Percentiles rank a stretch among this genome's conserved stretches.
Evolutionary conservation across 2,113 vertebrate species (phyloP).

Genomic region (Oryzias curvinotus): DNA sequence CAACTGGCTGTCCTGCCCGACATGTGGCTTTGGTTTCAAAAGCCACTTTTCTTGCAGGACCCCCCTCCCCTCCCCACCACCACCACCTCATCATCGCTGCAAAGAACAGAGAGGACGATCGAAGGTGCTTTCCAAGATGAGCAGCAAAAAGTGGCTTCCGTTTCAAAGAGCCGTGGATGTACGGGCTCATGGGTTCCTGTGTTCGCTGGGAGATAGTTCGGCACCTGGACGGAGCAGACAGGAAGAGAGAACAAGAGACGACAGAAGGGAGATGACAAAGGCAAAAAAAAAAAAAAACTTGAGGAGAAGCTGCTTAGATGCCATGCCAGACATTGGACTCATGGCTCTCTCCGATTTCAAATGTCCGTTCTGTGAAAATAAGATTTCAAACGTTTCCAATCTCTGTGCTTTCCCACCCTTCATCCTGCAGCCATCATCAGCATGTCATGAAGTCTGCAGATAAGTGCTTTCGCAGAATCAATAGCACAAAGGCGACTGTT

Average conservation of each 20-base stretch:
- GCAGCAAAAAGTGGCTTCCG: slow-evolving; percentile 57
- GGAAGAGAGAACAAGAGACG: slow-evolving; percentile 58
- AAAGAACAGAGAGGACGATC: slow-evolving; percentile 61
- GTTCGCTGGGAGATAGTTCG: slow-evolving; percentile 66
- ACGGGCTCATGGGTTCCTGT: slow-evolving; percentile 61
- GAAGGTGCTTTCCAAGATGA: slow-evolving; percentile 66
- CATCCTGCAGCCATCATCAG: slow-evolving; percentile 47
- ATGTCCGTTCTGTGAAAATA: slow-evolving; percentile 57
- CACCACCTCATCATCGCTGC: slow-evolving; percentile 45
- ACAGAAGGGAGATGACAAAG: slow-evolving; percentile 17
- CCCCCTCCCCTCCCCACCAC: slow-evolving; percentile 17
- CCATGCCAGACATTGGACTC: slow-evolving; percentile 49
- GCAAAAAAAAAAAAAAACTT: neutral
- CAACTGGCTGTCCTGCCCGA: slow-evolving; percentile 66
- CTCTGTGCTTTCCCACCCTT: slow-evolving; percentile 22
- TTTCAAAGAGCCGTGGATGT: slow-evolving; percentile 66
- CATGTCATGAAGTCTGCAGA: slow-evolving; percentile 54
- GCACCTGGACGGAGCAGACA: slow-evolving; percentile 67
- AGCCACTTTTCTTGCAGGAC: slow-evolving; percentile 54
- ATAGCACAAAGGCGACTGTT: slow-evolving; percentile 16
- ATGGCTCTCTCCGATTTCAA: slow-evolving; percentile 65
- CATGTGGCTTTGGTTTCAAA: slow-evolving; percentile 74
- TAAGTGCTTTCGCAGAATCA: slow-evolving; percentile 32
- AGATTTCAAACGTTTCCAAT: slow-evolving; percentile 50
- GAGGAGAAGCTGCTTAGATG: slow-evolving; percentile 63